Conservation (phyloP, 2,113 vertebrate species). For the Gambusia holbrooki region DNA sequence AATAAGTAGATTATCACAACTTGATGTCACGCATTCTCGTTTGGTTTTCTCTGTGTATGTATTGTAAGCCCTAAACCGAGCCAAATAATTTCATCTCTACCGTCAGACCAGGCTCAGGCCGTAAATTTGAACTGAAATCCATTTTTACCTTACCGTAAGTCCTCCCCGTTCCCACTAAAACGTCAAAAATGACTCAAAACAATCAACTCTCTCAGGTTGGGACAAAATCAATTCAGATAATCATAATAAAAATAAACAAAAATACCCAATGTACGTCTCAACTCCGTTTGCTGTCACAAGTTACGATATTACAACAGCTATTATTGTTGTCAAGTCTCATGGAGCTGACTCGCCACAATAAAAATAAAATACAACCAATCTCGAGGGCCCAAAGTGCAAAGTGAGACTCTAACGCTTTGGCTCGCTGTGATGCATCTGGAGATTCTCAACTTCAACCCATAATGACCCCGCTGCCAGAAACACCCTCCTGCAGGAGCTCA, state of each 20-base stretch:
- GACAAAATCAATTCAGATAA: background rate
- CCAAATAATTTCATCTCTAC: too few relatives aligned
- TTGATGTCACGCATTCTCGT: too few relatives aligned
- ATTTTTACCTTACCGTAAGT: too few relatives aligned
- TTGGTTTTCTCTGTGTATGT: too few relatives aligned
- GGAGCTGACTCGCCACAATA: slow-evolving; percentile 12
- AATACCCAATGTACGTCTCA: background rate
- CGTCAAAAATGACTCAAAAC: background rate
- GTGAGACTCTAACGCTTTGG: slow-evolving; percentile 20
- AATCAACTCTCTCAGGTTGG: background rate
- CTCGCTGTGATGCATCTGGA: slow-evolving; percentile 35
- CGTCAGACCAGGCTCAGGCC: too few relatives aligned
- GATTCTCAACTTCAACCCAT: slow-evolving; percentile 42
- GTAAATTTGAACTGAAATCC: too few relatives aligned
- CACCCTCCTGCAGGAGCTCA: slow-evolving; percentile 41
- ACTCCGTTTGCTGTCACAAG: background rate
- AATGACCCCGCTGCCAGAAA: slow-evolving; percentile 44
- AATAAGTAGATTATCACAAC: too few relatives aligned
- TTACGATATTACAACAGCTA: background rate
- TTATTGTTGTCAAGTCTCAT: slow-evolving; percentile 8
- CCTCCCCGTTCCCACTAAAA: too few relatives aligned
- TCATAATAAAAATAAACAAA: background rate
- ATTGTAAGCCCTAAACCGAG: too few relatives aligned
- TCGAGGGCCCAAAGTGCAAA: slow-evolving; percentile 6
- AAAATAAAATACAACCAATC: slow-evolving; percentile 7